Evolutionary conservation across 2,113 vertebrate species (phyloP).

Genomic region (Rutilus rutilus): DNA sequence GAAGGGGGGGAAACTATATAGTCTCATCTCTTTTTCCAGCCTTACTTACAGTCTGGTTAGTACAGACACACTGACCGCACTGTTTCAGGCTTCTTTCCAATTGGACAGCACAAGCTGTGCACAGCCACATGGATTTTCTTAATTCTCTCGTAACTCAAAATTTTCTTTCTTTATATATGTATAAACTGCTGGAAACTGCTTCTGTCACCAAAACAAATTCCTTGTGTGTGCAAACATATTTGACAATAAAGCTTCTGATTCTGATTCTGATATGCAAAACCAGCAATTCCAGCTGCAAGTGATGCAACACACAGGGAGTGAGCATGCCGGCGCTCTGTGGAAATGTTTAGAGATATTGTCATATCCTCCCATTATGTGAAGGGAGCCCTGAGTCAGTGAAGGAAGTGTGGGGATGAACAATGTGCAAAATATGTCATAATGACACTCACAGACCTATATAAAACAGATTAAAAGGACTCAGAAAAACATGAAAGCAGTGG

Average conservation of each 20-base stretch:
- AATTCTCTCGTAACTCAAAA: too few relatives aligned
- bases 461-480: slow-evolving; percentile 8
- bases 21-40: slow-evolving; percentile 5
- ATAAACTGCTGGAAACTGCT: too few relatives aligned
- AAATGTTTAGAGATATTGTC: slow-evolving; percentile 36
- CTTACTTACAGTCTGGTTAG: not conserved
- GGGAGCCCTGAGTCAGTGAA: not conserved
- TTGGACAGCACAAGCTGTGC: not conserved
- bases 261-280: not conserved
- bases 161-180: too few relatives aligned
- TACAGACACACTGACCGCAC: slow-evolving; percentile 24
- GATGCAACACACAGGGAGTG: not conserved
- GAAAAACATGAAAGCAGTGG: not conserved
- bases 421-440: not conserved
- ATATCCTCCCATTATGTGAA: slow-evolving; percentile 35
- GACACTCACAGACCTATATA: slow-evolving; percentile 16
- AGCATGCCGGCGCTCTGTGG: slow-evolving; percentile 13
- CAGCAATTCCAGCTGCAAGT: slow-evolving; percentile 22
- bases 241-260: too few relatives aligned
- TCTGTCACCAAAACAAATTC: too few relatives aligned
- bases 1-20: not conserved
- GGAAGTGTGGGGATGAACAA: slow-evolving; percentile 39
- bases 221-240: too few relatives aligned
- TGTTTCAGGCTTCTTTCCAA: not conserved
- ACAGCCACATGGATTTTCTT: not conserved